Base-by-base conservation (phyloP, 2,797 vertebrate species). In the Vireo griseus region DNA sequence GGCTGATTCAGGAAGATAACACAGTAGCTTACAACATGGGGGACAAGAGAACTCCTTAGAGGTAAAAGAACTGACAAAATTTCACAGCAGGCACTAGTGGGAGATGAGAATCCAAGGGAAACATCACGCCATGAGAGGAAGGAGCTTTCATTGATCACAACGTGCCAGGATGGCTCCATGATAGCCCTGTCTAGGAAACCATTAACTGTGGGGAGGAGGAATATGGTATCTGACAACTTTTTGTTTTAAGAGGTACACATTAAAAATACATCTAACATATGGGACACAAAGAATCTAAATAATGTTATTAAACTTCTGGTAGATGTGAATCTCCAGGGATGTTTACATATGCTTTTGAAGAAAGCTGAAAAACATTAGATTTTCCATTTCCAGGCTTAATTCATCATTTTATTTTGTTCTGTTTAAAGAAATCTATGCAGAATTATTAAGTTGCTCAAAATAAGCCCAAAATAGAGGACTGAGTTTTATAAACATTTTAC, bases 401-500 rank as follows among this genome's bases (percentile, higher is more conserved):
- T 95, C 83, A 88, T 88, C 3, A 59, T 92, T 96, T 94, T 86
- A 79, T 92, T 95, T 82, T 68, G 57, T 95, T 96, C 88, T 91
- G 86, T 68, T 10, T 91, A 78, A 95, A 95, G 61, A 79, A 97
- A 92, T 94, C 94, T 91, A 95, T 45, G 92, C 91, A 96, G 94
- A 96, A 97, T 96, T 96, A 97, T 96, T 96, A 97, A 97, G 94
- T 96, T 97, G 91, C 85, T 28, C 3, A 93, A 93, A 92, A 96
- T 92, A 84, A 96, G 85, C 95, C 96, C 95, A 92, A 97, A 97
- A 97, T 93, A 98, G 97, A 97, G 97, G 94, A 94, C 51, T 71
- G 93, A 96, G 90, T 96, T 97, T 97, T 94, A 97, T 96, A 97
- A 98, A 98, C 97, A 97, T 95, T 96, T 98, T 97, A 96, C 91